Base-by-base conservation (phyloP, 1,140 invertebrate genomes). In the Scaptomyza graminum region DNA sequence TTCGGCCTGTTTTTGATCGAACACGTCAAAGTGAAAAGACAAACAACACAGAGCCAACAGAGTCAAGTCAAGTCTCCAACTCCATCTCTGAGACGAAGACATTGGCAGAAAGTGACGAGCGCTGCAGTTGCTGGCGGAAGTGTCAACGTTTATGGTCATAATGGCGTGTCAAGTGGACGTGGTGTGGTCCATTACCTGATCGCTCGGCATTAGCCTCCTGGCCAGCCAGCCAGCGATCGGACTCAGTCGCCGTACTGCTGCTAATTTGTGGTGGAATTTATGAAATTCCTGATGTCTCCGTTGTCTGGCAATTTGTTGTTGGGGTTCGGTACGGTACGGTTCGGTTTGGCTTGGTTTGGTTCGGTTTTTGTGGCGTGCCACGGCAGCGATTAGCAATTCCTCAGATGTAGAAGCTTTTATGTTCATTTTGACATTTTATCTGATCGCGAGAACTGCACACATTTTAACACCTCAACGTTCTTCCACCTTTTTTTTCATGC, bases 351-450 rank as follows among this genome's bases (percentile, higher is more conserved):
- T 44, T 18, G 50, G 16, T 43, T 73, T 56, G 59, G 34, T n/a
- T 65, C 25, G 13, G 47, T 51, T 44, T 18, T 46, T n/a, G 47
- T 73, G 52, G 59, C 62, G 47, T 60, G 68, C 39, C n/a, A 37
- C 66, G 74, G 57, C 81, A 76, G 67, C 83, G 81, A 90, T 91
- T 91, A 89, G 82, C 79, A 89, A 91, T 91, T 91, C 90, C 85
- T 90, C 83, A 77, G 79, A 91, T 90, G 90, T 91, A 88, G 90
- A 91, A 91, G 90, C 90, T 91, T 91, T 91, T 88, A 91, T 91
- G 90, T 91, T 90, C 79, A 76, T 90, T 81, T 91, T 91, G 90
- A 91, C 90, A 91, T 90, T 91, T 91, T 90, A 91, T 91, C 82
- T 91, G 90, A 90, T 91, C 90, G 90, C 82, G 79, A 81, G 83